These are phyloP conservation scores for Struthio camelus DNA, from an alignment of 2,113 vertebrate genomes.

Conservation along the genomic window DNA sequence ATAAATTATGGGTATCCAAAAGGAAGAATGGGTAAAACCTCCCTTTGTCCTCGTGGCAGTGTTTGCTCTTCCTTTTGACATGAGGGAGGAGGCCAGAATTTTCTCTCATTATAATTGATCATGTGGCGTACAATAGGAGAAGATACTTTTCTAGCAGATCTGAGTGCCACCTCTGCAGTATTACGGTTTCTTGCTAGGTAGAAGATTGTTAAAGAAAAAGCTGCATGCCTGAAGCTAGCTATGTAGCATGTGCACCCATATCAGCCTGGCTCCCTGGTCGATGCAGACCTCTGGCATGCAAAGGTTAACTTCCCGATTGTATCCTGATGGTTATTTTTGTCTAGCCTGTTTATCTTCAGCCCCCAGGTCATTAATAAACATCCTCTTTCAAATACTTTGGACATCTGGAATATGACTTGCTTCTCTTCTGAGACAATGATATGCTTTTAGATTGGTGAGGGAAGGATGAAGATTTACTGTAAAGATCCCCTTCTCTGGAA, in stretches of 20 bases:
- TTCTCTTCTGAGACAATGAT: constrained; percentile 21
- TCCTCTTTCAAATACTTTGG: constrained; percentile 45
- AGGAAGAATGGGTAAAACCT: constrained; percentile 36
- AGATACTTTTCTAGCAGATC: background rate
- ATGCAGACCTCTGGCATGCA: background rate
- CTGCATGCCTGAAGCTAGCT: rapidly evolving
- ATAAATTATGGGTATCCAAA: constrained; percentile 9
- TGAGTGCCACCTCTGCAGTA: background rate
- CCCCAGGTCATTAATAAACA: constrained; percentile 59
- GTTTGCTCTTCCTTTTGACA: background rate
- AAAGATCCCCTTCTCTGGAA: background rate
- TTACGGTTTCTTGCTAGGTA: background rate
- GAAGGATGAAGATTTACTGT: background rate
- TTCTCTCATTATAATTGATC: constrained; percentile 1
- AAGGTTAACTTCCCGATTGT: constrained; percentile 34
- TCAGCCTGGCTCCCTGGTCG: background rate
- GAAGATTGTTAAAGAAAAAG: background rate
- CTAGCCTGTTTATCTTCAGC: constrained; percentile 55
- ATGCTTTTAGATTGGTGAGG: constrained; percentile 25
- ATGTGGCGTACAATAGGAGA: background rate
- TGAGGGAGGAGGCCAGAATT: background rate
- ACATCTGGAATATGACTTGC: constrained; percentile 64
- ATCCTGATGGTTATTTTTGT: background rate
- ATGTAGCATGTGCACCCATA: background rate
- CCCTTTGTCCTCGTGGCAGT: background rate